phyloP scores from a whole-genome alignment of 2,888 invertebrate species.

The Caenorhabditis sulstoni region DNA sequence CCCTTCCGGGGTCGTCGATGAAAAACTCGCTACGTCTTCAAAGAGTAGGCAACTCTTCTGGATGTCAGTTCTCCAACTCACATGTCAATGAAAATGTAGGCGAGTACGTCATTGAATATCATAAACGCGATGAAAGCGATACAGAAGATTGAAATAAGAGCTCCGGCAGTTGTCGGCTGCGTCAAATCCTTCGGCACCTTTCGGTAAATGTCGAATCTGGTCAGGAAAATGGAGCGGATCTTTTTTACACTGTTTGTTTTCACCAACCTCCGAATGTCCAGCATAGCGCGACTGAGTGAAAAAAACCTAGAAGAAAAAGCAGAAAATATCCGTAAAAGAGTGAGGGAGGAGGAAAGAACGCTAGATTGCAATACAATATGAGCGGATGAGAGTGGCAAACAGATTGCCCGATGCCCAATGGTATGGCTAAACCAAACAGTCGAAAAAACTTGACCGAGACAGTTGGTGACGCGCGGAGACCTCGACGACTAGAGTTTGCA shows the following conservation, averaged over 20 bases:
- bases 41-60: too few relatives aligned
- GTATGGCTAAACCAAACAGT: slow-evolving; percentile 60
- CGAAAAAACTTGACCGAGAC: slow-evolving; percentile 47
- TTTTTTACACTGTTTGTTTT: slow-evolving; percentile 13
- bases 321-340: slow-evolving; percentile 43
- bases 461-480: slow-evolving; percentile 16
- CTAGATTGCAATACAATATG: slow-evolving; percentile 45
- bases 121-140: slow-evolving; percentile 69
- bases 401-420: slow-evolving; percentile 57
- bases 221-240: slow-evolving; percentile 48
- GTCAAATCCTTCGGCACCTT: slow-evolving; percentile 85
- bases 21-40: slow-evolving; percentile 82
- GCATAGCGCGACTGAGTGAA: slow-evolving; percentile 47
- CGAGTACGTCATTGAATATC: slow-evolving; percentile 72
- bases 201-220: slow-evolving; percentile 84
- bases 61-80: slow-evolving; percentile 55
- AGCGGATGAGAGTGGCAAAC: slow-evolving; percentile 52
- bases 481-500: slow-evolving; percentile 38
- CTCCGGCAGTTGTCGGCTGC: slow-evolving; percentile 83
- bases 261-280: slow-evolving; percentile 67
- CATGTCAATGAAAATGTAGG: slow-evolving; percentile 72
- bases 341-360: slow-evolving; percentile 45
- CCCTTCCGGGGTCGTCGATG: slow-evolving; percentile 83
- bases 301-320: slow-evolving; percentile 31
- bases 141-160: slow-evolving; percentile 69